phyloP scores from a whole-genome alignment of 2,888 invertebrate genomes.

The Peribatodes rhomboidaria region DNA sequence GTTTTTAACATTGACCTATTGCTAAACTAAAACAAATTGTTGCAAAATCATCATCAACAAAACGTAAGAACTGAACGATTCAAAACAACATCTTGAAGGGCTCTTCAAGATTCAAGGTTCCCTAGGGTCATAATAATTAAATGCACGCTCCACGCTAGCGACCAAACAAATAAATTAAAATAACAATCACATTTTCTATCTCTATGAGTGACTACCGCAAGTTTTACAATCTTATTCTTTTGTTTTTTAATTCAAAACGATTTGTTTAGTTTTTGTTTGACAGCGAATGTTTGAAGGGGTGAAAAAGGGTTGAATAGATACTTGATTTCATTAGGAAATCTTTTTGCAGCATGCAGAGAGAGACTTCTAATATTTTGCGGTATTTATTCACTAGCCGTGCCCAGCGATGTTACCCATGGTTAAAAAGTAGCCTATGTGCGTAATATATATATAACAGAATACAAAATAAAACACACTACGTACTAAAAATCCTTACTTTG shows the following conservation, averaged over 20 bases:
- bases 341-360: slow-evolving; percentile 1
- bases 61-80: no score
- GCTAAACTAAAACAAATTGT: no score
- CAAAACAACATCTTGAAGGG: neutral
- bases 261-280: slow-evolving; percentile 55
- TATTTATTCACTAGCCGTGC: neutral
- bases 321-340: no score
- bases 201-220: slow-evolving; percentile 48
- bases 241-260: slow-evolving; percentile 50
- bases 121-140: slow-evolving; percentile 61
- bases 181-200: slow-evolving; percentile 69
- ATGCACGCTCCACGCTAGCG: slow-evolving; percentile 66
- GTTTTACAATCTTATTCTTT: slow-evolving; percentile 40
- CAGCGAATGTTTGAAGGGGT: slow-evolving; percentile 42
- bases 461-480: no score
- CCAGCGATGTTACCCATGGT: no score
- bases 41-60: no score
- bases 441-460: no score
- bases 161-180: slow-evolving; percentile 74
- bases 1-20: no score
- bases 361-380: slow-evolving; percentile 2
- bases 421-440: no score
- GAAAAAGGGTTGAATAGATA: slow-evolving; percentile 25
- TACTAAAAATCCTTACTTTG: neutral
- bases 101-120: no score